These are phyloP conservation scores for Beroe ovata DNA, from an alignment of 37 sponge, comb jelly and placozoan species.

Conservation along the genomic window DNA sequence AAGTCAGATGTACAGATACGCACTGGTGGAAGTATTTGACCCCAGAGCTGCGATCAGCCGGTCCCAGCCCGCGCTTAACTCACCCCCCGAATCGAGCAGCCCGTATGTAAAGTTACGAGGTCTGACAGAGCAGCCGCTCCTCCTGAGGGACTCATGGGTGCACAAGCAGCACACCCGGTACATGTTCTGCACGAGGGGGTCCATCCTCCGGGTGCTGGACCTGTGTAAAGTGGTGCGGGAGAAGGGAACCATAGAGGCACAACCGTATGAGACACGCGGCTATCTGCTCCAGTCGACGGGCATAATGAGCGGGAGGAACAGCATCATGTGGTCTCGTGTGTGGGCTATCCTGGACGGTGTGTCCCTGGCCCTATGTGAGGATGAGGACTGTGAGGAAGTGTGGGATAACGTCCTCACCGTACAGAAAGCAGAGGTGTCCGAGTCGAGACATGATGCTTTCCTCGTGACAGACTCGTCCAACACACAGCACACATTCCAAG, in stretches of 20 bases:
- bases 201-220: constrained; percentile 39
- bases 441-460: constrained; percentile 8
- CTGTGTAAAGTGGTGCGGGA: constrained; percentile 10
- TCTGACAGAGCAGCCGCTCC: constrained; percentile 16
- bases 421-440: constrained; percentile 3
- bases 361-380: constrained; percentile 34
- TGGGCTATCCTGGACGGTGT: constrained; percentile 40
- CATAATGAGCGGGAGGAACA: not conserved
- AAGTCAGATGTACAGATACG: constrained; percentile 8
- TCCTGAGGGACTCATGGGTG: not conserved
- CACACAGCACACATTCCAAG: constrained; percentile 54
- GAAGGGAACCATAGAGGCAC: not conserved
- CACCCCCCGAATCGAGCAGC: constrained; percentile 7
- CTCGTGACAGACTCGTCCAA: constrained; percentile 21
- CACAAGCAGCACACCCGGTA: constrained; percentile 49
- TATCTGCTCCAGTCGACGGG: constrained; percentile 63
- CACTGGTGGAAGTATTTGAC: constrained; percentile 56
- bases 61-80: constrained; percentile 61
- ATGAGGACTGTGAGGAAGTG: constrained; percentile 58
- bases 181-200: constrained; percentile 25
- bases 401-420: constrained; percentile 47
- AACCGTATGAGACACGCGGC: constrained; percentile 31
- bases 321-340: constrained; percentile 45
- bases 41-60: not conserved
- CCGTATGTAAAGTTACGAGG: constrained; percentile 41